Conservation (phyloP, 1,140 invertebrate species). For the Orussus abietinus region DNA sequence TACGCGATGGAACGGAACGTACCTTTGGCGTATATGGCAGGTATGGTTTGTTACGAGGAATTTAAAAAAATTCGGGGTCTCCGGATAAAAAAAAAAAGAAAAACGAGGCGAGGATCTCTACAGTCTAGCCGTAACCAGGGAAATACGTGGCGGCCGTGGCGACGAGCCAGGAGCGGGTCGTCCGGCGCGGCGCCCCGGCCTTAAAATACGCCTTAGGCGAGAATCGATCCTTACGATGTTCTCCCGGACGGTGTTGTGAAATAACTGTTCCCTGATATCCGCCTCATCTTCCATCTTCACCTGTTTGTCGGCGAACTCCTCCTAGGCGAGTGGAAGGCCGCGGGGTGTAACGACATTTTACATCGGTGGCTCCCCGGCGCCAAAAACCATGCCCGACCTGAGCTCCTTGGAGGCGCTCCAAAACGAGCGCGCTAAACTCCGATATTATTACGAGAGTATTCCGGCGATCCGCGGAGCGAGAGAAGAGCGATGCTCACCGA, state of each 20-base stretch:
- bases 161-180: too few relatives aligned
- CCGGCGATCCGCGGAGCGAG: not conserved
- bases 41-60: too few relatives aligned
- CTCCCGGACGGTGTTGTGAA: constrained; percentile 89
- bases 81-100: too few relatives aligned
- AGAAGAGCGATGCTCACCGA: not conserved
- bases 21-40: too few relatives aligned
- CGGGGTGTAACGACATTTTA: constrained; percentile 31
- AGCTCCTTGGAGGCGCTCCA: not conserved
- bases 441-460: not conserved
- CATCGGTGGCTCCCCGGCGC: not conserved
- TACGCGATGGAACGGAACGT: too few relatives aligned
- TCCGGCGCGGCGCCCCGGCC: too few relatives aligned
- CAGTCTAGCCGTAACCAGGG: too few relatives aligned
- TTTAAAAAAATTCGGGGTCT: too few relatives aligned
- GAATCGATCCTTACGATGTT: constrained; percentile 76
- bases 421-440: not conserved
- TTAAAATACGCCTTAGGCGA: too few relatives aligned
- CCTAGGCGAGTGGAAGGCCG: constrained; percentile 22
- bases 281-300: constrained; percentile 63
- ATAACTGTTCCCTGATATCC: constrained; percentile 78
- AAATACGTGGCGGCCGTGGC: too few relatives aligned
- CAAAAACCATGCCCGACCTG: constrained; percentile 5
- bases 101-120: too few relatives aligned
- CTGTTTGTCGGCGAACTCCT: constrained; percentile 41